phyloP scores from a whole-genome alignment of 2,113 vertebrate genomes.

The Microtus pennsylvanicus region DNA sequence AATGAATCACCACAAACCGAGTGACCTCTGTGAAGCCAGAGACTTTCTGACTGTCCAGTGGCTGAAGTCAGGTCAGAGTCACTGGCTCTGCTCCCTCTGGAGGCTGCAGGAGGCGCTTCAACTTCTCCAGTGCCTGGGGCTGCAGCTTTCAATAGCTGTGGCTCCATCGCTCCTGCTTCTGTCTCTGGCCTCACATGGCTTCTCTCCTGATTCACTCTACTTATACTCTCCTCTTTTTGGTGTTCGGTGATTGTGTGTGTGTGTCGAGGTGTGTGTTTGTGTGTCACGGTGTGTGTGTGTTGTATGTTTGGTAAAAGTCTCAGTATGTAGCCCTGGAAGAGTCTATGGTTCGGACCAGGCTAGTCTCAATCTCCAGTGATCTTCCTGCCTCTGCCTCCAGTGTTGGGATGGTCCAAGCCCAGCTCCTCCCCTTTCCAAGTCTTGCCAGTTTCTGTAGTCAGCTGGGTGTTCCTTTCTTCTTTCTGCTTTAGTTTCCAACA shows the following conservation, averaged over 20 bases:
- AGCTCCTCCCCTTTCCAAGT: neutral
- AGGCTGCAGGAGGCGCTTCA: neutral
- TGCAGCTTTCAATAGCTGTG: neutral
- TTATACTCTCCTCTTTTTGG: neutral
- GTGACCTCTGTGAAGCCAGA: neutral
- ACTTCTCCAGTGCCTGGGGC: neutral
- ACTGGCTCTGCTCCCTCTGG: neutral
- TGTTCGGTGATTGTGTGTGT: neutral
- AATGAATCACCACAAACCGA: neutral
- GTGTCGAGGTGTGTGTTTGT: neutral
- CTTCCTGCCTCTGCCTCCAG: neutral
- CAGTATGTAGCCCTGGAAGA: neutral
- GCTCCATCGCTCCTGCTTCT: fast-evolving
- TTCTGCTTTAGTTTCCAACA: neutral
- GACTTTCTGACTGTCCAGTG: neutral
- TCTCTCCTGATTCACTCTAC: neutral
- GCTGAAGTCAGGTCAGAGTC: neutral
- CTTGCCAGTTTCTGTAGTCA: neutral
- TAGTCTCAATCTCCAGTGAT: neutral
- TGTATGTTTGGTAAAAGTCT: neutral
- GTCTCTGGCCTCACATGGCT: neutral
- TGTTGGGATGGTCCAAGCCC: neutral
- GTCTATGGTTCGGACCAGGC: neutral
- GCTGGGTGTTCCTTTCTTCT: neutral
- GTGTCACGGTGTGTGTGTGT: neutral